Base-by-base conservation (phyloP, 2,888 invertebrate genomes). In the Tolmerus cingulatus region DNA sequence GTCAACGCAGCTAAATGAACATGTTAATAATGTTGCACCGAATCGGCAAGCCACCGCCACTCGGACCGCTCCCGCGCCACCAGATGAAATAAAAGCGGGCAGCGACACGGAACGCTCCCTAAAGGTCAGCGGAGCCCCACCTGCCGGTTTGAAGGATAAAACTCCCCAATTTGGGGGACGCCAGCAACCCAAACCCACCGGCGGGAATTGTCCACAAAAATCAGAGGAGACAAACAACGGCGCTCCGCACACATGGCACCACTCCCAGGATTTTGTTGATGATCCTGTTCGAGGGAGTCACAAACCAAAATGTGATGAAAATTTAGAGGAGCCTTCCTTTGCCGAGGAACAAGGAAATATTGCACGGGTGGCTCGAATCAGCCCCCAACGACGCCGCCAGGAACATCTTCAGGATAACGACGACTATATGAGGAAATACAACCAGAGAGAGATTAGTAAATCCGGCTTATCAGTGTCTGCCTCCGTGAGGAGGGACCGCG, bases 401-500 rank as follows among this genome's bases (percentile, higher is more conserved):
- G 27, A 76, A 2, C 40, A 57, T 86, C 77, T 86, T 86, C 84
- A 88, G 86, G 86, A 88, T 88, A 81, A 81, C 78, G 40, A 82
- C 85, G 12, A 66, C 66, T 66, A 66, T 27, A 82, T 76, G 34
- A 79, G 84, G 87, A 74, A 88, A 84, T 86, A 87, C 55, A 46
- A 37, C 81, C 86, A 78, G 87, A 79, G 85, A 88, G 34, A 76
- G 85, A 85, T 85, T 85, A 85, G 85, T 85, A 85, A 74, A 74
- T 85, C 85, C 85, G 74, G 74, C 74, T 85, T 85, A 85, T 85
- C 85, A 30, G 14, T 85, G 43, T 46, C 85, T 46, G 27, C 74
- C 16, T 40, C 74, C 16, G 85, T 23, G 16, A 89, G 87, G 87
- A 77, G 88, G 86, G 88, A 84, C 12, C 88, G 89, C 84, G 89